Base-by-base conservation (phyloP, 1,140 invertebrate genomes). In the Semibalanus balanoides region DNA sequence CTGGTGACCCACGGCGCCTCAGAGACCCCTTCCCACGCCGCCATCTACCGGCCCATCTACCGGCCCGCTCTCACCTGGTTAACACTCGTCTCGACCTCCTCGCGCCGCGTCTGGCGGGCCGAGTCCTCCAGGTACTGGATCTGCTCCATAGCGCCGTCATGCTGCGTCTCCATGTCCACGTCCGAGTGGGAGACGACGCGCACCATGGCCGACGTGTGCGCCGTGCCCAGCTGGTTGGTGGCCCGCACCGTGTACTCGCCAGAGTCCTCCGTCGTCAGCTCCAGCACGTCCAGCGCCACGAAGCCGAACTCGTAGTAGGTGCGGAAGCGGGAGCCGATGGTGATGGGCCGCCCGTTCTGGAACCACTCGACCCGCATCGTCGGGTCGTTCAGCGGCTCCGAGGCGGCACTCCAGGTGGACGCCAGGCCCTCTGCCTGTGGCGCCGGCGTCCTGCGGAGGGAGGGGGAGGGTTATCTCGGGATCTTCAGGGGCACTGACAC, bases 221-320 rank as follows among this genome's bases (percentile, higher is more conserved):
- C 95, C 73, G 91, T 89, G 30, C 97, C 97, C 78, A 96, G 86
- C 81, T 93, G 90, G 83, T 99, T 99, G 0, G 93, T 94, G 30
- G 93, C 97, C 78, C 92, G 85, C 51, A 93, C 94, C 0, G 93
- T 96, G 80, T 96, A 97, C 86, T 95, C 93, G 69, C 97, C 97
- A 40, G 94, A 92, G 84, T 99, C 97, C 35, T 91, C 85, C 27
- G 91, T 89, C 31, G 92, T 93, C 0, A 92, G 88, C 81, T 95
- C 91, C 75, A 95, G 89, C 71, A 97, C 95, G 80, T 96, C 94
- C 76, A 97, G 83, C 74, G 93, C 93, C 31, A 96, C 93, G 81
- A 93, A 95, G 25, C 95, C 95, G 83, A 97, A 97, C 81, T 97
- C 94, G 79, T 95, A 94, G 81, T 96, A 96, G n/a, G 94, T 96